phyloP scores from a whole-genome alignment of 1,140 invertebrate species.

The Hyposmocoma kahamanoa region DNA sequence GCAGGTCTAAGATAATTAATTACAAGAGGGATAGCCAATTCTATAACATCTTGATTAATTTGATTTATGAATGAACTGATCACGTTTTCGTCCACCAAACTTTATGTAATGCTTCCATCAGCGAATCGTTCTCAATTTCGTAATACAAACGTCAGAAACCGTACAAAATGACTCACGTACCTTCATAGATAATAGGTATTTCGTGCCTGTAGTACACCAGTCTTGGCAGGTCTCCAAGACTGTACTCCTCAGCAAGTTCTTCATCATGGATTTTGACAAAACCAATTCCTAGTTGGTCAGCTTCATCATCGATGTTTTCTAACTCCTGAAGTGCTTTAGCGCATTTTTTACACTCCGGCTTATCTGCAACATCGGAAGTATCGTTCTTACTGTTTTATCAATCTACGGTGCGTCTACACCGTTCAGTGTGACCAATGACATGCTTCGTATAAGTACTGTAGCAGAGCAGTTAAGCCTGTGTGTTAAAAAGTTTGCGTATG shows the following conservation, averaged over 20 bases:
- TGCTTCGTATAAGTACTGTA: slow-evolving; percentile 52
- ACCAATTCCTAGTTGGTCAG: slow-evolving; percentile 94
- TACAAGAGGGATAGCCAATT: slow-evolving; percentile 11
- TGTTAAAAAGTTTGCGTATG: slow-evolving; percentile 52
- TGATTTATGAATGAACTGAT: neutral
- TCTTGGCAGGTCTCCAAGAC: slow-evolving; percentile 89
- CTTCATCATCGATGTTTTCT: slow-evolving; percentile 96
- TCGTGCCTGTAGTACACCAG: slow-evolving; percentile 95
- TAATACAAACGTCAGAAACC: slow-evolving; percentile 31
- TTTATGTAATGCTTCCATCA: slow-evolving; percentile 20
- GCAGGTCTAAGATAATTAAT: slow-evolving; percentile 6
- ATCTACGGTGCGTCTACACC: neutral
- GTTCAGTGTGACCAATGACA: slow-evolving; percentile 20
- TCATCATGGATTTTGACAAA: slow-evolving; percentile 97
- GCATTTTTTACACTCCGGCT: slow-evolving; percentile 93
- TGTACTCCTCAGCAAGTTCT: slow-evolving; percentile 93
- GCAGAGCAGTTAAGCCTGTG: slow-evolving; percentile 61
- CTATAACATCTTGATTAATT: neutral
- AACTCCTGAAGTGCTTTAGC: slow-evolving; percentile 91
- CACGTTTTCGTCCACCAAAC: neutral
- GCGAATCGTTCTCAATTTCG: slow-evolving; percentile 20
- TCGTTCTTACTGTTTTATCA: neutral
- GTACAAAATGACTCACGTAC: slow-evolving; percentile 75
- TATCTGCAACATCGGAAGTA: slow-evolving; percentile 78
- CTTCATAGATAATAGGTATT: slow-evolving; percentile 95